Base-by-base conservation (phyloP, 1,140 invertebrate genomes). In the Lordiphosa mommai region DNA sequence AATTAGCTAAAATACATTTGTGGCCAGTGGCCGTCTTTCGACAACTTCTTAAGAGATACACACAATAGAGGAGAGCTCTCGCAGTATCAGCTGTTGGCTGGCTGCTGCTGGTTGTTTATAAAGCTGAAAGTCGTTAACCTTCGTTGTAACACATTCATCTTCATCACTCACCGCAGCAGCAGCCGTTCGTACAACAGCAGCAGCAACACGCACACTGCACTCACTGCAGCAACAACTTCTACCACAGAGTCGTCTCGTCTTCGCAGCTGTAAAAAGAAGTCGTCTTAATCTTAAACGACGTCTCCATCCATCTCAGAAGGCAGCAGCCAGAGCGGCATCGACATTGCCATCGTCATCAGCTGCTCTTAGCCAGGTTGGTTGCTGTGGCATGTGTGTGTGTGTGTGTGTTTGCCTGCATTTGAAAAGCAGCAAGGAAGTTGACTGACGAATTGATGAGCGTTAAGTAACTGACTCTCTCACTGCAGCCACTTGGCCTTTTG, bases 81-180 rank as follows among this genome's bases (percentile, higher is more conserved):
- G 53, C 47, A 46, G 46, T 48, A 76, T 76, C 67, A 77, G 72
- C 72, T 77, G 66, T 76, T 67, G 32, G 14, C 51, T 46, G 13
- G 37, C 14, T 14, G 33, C 44, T 41, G 12, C 20, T 49, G 51
- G 57, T 52, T 80, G 76, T 82, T 82, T 84, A 76, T 84, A 82
- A 79, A 82, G 77, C 77, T 84, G 77, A 70, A 76, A 77, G 82
- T 86, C 82, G 82, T 86, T 86, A 86, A 86, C 82, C 82, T 86
- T 82, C 72, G 72, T 77, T 86, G 80, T 86, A 85, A 85, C 80
- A 82, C 71, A 86, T 80, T 86, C 80, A 86, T 86, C 80, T 84
- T 84, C 79, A 84, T 84, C 77, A 82, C 64, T 82, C 77, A 82
- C 77, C 77, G 72, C 63, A 50, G 59, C 74, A 74, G 60, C 74